Base-by-base conservation (phyloP, 2,797 vertebrate genomes). In the Chelmon rostratus region DNA sequence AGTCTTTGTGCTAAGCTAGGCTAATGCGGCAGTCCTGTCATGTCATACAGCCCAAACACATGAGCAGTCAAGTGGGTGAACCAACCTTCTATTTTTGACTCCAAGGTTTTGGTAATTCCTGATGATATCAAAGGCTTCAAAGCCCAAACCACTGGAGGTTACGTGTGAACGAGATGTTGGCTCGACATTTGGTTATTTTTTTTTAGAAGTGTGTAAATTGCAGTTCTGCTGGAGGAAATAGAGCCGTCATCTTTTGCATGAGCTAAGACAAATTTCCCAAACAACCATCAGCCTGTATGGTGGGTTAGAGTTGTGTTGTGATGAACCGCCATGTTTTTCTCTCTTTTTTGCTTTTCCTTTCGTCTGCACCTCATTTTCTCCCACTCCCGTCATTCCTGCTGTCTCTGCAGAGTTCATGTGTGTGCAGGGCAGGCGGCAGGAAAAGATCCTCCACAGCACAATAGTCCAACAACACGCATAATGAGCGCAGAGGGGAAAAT, bases 381-480 rank as follows among this genome's bases (percentile, higher is more conserved):
- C 33, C 37, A 2, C 66, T 77, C 62, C 49, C 77, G 57, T 81
- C 70, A 59, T 82, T 75, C 73, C 79, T 72, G 69, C 56, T 42
- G 70, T 78, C 75, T 73, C 49, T 40, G 57, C 12, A 33, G 66
- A 38, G 62, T 12, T 46, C 65, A 49, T 31, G 59, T 47, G 59
- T 47, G 46, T 44, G 52, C 40, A 16, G 61, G 46, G 59, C 52
- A 44, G 42, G 5, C 64, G 31, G 58, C 61, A 42, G 25, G 62
- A 66, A 59, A 46, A 56, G 23, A 67, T 76, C 53, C 21, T 69
- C 35, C 21, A 11, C 68, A 33, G 66, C 61, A 62, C 58, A 68
- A 59, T 7, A 25, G 72, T 72, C 38, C 68, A 81, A 50, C 58
- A 62, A 49, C 61, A 25, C 10, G 0, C 25, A 59, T 38, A 52